Base-by-base conservation (phyloP, 2,888 invertebrate species). In the Aquatica leii region DNA sequence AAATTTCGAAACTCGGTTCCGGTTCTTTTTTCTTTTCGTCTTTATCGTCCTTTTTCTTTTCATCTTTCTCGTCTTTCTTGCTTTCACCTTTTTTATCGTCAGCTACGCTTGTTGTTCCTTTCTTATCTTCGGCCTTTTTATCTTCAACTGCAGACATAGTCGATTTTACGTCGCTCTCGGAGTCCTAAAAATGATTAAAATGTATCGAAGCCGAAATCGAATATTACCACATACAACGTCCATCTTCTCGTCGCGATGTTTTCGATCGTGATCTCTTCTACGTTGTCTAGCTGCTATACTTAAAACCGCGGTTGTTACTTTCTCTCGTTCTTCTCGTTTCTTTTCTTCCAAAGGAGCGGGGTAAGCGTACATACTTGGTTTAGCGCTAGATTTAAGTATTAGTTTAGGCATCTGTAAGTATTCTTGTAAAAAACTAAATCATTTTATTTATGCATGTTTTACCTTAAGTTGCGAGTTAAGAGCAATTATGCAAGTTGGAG, bases 271-370 rank as follows among this genome's bases (percentile, higher is more conserved):
- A 78, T 95, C 95, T 71, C 96, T 90, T 74, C 93, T 88, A 75
- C 93, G 90, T 65, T 93, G 95, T 67, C 97, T 90, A 0, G 97
- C 97, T 0, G 98, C 98, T 76, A 98, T 98, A 77, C 97, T 97
- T 50, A 99, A 86, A 1, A 99, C 95, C 1, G 98, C 99, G 3
- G 98, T 98, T 62, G 97, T 96, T 1, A 99, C 97, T 77, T 98
- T 95, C 81, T 99, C 98, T 34, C 95, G 90, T 80, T 97, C 96
- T 78, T 98, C 97, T 37, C 97, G 95, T 84, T 98, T 98, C 85
- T 99, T 98, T 80, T 98, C 98, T 83, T 99, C 98, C 59, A 99
- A 83, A 0, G 97, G 91, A 6, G 98, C 94, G 0, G 98, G 98
- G 78, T 99, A 99, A 0, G 98, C 98, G 79, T 94, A 99, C 17